Evolutionary conservation across 2,113 vertebrate genomes (phyloP).

Genomic region (Papio anubis): DNA sequence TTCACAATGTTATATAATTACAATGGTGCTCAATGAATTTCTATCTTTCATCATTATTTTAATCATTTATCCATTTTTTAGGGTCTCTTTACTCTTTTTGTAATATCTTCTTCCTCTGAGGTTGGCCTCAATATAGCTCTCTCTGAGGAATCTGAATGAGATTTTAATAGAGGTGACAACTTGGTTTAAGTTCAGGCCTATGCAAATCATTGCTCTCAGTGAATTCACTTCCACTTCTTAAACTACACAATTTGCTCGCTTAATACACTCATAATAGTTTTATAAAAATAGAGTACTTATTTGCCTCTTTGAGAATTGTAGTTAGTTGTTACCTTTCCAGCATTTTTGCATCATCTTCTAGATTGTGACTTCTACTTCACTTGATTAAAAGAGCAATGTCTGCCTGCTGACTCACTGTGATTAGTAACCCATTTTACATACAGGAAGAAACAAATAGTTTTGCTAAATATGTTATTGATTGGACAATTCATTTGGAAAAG

Average conservation of each 20-base stretch:
- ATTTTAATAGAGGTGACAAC: too few species aligned
- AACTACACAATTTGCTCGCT: background rate
- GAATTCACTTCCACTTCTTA: background rate
- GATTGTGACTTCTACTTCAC: background rate
- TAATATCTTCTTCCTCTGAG: background rate
- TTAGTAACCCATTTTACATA: background rate
- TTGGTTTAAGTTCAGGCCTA: background rate
- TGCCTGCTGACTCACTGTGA: background rate
- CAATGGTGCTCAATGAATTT: background rate
- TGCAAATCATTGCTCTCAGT: background rate
- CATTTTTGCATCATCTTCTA: background rate
- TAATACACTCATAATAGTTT: background rate
- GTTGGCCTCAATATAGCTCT: background rate
- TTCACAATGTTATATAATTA: background rate
- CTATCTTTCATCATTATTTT: background rate
- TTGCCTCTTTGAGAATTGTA: background rate
- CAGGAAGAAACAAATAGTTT: background rate
- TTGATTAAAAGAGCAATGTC: background rate
- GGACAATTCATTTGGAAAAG: background rate
- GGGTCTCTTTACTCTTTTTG: background rate
- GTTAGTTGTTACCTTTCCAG: background rate
- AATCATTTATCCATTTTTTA: background rate
- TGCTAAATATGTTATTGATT: background rate
- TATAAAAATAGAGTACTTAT: background rate
- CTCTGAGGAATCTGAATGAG: background rate